Base-by-base conservation (phyloP, 2,888 invertebrate species). In the Shargacucullia verbasci region DNA sequence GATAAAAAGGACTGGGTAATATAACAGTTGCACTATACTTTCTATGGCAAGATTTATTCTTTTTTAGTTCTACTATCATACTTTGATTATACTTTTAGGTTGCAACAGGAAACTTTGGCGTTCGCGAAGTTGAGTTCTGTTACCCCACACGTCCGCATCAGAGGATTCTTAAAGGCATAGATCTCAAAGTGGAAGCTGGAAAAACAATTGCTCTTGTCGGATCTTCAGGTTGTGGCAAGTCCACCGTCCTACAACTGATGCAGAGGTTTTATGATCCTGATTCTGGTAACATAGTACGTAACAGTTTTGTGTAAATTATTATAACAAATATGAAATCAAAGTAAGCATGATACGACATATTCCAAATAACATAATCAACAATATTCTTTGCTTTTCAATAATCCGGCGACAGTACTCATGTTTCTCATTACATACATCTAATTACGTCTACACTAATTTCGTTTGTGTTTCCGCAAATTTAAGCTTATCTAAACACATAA, bases 211-310 rank as follows among this genome's bases (percentile, higher is more conserved):
- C 97, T 0, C 87, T 97, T 11, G 97, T 97, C 6, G 96, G 96
- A 0, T 95, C 96, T 0, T 96, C 96, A 10, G 97, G 97, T 1
- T 97, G 97, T 71, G 97, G 97, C 6, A 97, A 97, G 82, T 97
- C 97, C 0, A 97, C 97, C 0, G 95, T 97, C 48, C 94, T 97
- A 35, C 97, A 97, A 78, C 88, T 98, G 3, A 86, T 98, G 60
- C 96, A 97, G 80, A 91, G 98, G 43, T 96, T 97, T 81, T 98
- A 98, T 83, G 97, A 97, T 82, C 96, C 97, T 62, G 95, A 94
- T 41, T 94, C 92, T 1, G 96, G 96, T 7, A 93, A 84, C 33
- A 95, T 94, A 58, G 76, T 78, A 59, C 40, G 78, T 67, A 47
- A 7, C 13, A 8, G 5, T 27, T 40, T 47, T 4, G 12, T 4